Base-by-base conservation (phyloP, 1,140 invertebrate genomes). In the Phortica variegata region DNA sequence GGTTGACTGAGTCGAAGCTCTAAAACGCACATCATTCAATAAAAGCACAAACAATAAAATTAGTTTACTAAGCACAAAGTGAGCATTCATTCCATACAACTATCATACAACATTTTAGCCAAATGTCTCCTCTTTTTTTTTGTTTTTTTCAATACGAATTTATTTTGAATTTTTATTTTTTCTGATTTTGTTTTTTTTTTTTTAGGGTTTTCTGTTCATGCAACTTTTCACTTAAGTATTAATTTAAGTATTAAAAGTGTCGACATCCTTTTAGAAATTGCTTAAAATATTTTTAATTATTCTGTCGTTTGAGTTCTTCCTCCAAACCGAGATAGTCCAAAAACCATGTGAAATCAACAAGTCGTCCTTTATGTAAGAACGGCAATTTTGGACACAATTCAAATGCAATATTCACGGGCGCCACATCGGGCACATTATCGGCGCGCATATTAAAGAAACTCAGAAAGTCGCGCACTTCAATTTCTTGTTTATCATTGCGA, bases 1-100 rank as follows among this genome's bases (percentile, higher is more conserved):
- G 93, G 93, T 78, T 97, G 2, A 96, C 93, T 1, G 89, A 93
- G 78, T 92, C 91, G 16, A 94, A 94, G 78, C 79, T 93, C 49
- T 92, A 79, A 85, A 58, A 52, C 15, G 10, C 10, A 36, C 12
- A 48, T 47, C 46, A 47, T 37, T 37, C 18, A 8, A 29, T 26
- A 54, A 54, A 55, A 55, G 53, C 49, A 47, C n/a, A n/a, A n/a
- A 33, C 43, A 55, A 52, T 34, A 41, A 43, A 38, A 36, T 49
- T 69, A 65, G 57, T 40, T 58, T 38, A n/a, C 51, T 66, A 68
- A 69, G 65, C 57, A 63, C 44, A 63, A 50, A 52, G 52, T 60
- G 41, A 60, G 60, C 63, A 68, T 68, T 68, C 63, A 65, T 61
- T 45, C n/a, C n/a, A n/a, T n/a, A n/a, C n/a, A n/a, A n/a, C n/a